Evolutionary conservation across 2,113 vertebrate species (phyloP), one percentile per base, ranked within the genome.

Genomic region (Syngnathoides biaculeatus): DNA sequence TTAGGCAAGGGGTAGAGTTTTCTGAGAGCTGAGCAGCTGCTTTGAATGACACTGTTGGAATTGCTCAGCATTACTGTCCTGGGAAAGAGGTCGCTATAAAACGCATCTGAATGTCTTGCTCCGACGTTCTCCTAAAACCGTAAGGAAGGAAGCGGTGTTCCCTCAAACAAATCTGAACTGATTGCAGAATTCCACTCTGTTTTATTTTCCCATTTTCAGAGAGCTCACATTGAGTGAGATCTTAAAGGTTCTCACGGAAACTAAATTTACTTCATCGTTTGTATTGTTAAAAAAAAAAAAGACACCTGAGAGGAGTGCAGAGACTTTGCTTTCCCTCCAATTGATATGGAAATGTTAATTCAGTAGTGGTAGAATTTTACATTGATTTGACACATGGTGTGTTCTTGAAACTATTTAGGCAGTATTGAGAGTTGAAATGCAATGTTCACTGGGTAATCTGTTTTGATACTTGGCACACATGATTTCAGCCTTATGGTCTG

Each of bases 111-210:
- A 88, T 84, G 84, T 84, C 76, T 86, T 68, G 53, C 83, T 82
- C 69, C 82, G 80, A 87, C 81, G 84, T 87, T 71, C 61, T 80
- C 67, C 80, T 78, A 69, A 61, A 62, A 79, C 67, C 65, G 68
- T 80, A 72, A 85, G 87, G 87, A 86, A 90, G 88, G 88, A 90
- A 91, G 84, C 68, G 83, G 87, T 82, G 86, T 80, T 87, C 78
- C 80, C 78, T 80, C 50, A 83, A 89, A 91, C 87, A 91, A 89
- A 91, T 87, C 88, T 88, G 83, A 80, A 81, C 84, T 90, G 87
- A 90, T 90, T 90, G 85, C 86, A 81, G 68, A 83, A 84, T 90
- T 90, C 81, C 83, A 83, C 75, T 80, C 69, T 45, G 75, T 78
- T 76, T 77, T n/a, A n/a, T n/a, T 84, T 78, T 81, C 80, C n/a